Base-by-base conservation (phyloP, 1,140 invertebrate species). In the Tetramorium simillimum region DNA sequence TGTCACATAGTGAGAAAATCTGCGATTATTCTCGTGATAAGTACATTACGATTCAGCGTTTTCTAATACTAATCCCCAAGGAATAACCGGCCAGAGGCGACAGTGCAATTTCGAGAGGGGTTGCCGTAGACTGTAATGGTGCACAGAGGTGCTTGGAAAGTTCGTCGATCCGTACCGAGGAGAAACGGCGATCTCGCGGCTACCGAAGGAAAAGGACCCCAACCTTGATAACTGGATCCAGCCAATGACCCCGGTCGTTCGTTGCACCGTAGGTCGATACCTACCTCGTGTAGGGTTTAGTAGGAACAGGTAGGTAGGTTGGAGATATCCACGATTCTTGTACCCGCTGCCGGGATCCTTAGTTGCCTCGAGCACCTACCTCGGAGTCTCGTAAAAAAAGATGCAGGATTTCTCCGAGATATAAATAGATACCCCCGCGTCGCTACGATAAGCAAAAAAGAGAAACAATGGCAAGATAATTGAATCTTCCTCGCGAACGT, bases 191-290 rank as follows among this genome's bases (percentile, higher is more conserved):
- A 84, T 89, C 84, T 85, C 82, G 82, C 53, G 84, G 84, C 81
- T 72, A 85, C 75, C 73, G 67, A 92, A 88, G 90, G 86, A 88
- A 91, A 91, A 91, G 88, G 91, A 92, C 91, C 86, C 69, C 75
- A 92, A 91, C 91, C 91, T 92, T 92, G 91, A 89, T 92, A 91
- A 91, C 91, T 92, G 91, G 91, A 92, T 91, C 82, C 90, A 91
- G 91, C 80, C 91, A 92, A 91, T 88, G 91, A 92, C 90, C 91
- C 88, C 76, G 85, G 78, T 70, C 86, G 89, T 90, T 92, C 91
- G 80, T 91, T 92, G 87, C 90, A 76, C 90, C 82, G 65, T 85
- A 73, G 69, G 58, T 65, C 60, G 77, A 75, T 82, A 85, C 80
- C 82, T 90, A 76, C 49, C 49, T 43, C 40, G 49, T 62, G 73